Conservation (phyloP, 1,140 invertebrate genomes). For the Riptortus pedestris region DNA sequence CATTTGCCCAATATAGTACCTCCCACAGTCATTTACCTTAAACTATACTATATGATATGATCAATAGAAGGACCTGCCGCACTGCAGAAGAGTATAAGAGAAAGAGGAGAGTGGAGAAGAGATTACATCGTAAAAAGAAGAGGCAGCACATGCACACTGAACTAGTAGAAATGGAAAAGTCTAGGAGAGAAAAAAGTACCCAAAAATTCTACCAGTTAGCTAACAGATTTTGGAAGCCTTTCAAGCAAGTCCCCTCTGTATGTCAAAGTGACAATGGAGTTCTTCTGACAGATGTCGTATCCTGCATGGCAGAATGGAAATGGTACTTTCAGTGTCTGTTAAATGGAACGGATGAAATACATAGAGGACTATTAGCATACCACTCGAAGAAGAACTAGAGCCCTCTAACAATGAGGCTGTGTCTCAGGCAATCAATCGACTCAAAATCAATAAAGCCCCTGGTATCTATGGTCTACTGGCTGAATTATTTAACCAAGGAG, state of each 20-base stretch:
- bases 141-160: neutral
- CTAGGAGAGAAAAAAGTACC: neutral
- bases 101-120: neutral
- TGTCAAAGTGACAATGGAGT: neutral
- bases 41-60: too few relatives aligned
- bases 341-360: slow-evolving; percentile 4
- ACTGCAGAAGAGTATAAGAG: neutral
- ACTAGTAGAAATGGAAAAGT: neutral
- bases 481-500: neutral
- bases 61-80: neutral
- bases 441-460: neutral
- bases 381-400: neutral
- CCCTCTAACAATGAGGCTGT: too few relatives aligned
- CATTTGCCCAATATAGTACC: too few relatives aligned
- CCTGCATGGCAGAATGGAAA: neutral
- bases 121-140: neutral
- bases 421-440: neutral
- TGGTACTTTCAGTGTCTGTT: neutral
- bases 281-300: neutral
- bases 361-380: neutral
- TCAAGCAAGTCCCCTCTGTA: neutral
- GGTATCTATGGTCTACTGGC: neutral
- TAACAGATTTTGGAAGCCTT: neutral
- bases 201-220: neutral
- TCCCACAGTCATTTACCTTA: too few relatives aligned